Conservation (phyloP, 2,797 vertebrate genomes). For the Gymnothorax javanicus region DNA sequence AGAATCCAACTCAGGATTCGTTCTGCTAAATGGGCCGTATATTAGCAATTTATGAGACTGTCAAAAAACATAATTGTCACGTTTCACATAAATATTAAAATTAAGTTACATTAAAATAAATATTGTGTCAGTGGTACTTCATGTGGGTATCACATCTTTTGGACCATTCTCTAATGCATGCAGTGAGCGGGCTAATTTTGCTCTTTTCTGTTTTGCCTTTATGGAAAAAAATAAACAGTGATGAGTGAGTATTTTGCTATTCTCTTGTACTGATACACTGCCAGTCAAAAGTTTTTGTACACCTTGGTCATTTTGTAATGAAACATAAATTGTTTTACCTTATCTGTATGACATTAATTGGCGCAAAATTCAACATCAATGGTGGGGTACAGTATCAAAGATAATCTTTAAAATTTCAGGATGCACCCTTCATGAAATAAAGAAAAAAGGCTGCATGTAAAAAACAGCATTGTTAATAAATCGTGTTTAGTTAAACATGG, state of each 20-base stretch:
- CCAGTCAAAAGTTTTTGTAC: not conserved
- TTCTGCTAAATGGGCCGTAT: not conserved
- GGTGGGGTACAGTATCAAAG: too few species aligned
- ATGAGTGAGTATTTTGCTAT: conserved; percentile 29
- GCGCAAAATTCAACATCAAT: too few species aligned
- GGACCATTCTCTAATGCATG: not conserved
- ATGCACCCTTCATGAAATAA: too few species aligned
- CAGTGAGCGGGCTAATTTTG: conserved; percentile 12
- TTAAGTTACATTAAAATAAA: not conserved
- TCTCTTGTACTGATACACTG: conserved; percentile 35
- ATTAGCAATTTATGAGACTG: not conserved
- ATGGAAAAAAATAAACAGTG: conserved; percentile 36
- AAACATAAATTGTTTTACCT: too few species aligned
- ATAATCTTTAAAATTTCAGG: too few species aligned
- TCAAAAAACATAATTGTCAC: not conserved
- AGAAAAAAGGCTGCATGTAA: too few species aligned
- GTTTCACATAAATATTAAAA: not conserved
- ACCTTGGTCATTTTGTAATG: too few species aligned
- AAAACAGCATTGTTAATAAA: too few species aligned
- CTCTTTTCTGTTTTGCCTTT: conserved; percentile 34
- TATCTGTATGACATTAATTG: too few species aligned
- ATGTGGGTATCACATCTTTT: not conserved
- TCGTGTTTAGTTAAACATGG: too few species aligned
- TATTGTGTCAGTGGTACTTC: not conserved
- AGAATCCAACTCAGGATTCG: not conserved